Conservation (phyloP, 2,888 invertebrate species). For the Trissolcus brochymenae region DNA sequence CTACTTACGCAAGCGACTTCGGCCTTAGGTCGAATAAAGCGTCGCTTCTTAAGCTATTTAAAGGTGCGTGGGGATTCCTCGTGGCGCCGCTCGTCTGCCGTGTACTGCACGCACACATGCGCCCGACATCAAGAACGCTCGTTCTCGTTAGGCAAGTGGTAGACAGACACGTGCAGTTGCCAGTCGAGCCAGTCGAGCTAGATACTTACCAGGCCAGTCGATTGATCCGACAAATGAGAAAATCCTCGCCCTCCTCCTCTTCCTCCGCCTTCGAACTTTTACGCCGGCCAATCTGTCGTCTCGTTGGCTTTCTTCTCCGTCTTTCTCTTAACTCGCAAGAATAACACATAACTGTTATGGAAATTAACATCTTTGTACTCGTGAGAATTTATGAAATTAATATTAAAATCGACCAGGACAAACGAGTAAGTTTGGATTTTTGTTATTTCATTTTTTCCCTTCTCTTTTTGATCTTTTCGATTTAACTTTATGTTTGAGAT, state of each 20-base stretch:
- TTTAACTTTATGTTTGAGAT: too few relatives aligned
- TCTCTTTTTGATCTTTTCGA: too few relatives aligned
- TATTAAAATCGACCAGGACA: not conserved
- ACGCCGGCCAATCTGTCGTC: conserved; percentile 30
- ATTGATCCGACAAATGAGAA: conserved; percentile 48
- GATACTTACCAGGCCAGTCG: conserved; percentile 54
- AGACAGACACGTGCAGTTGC: conserved; percentile 47
- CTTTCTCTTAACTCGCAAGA: conserved; percentile 15
- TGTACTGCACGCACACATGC: conserved; percentile 43
- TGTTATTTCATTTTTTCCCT: too few relatives aligned
- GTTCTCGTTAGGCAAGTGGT: conserved; percentile 34
- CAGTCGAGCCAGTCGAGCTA: conserved; percentile 47
- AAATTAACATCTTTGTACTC: not conserved
- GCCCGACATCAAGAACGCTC: conserved; percentile 11
- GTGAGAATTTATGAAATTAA: not conserved
- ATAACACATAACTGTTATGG: not conserved
- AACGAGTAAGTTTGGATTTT: too few relatives aligned
- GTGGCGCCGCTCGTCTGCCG: conserved; percentile 67
- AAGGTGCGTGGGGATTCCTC: conserved; percentile 66
- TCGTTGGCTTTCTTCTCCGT: conserved; percentile 7
- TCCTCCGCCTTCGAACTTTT: conserved; percentile 8
- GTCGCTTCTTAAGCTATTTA: conserved; percentile 48
- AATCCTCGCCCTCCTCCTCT: conserved; percentile 15
- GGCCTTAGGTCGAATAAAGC: conserved; percentile 53
- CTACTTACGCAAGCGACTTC: conserved; percentile 55